Evolutionary conservation across 2,113 vertebrate species (phyloP).

Genomic region (Terrapene triunguis): DNA sequence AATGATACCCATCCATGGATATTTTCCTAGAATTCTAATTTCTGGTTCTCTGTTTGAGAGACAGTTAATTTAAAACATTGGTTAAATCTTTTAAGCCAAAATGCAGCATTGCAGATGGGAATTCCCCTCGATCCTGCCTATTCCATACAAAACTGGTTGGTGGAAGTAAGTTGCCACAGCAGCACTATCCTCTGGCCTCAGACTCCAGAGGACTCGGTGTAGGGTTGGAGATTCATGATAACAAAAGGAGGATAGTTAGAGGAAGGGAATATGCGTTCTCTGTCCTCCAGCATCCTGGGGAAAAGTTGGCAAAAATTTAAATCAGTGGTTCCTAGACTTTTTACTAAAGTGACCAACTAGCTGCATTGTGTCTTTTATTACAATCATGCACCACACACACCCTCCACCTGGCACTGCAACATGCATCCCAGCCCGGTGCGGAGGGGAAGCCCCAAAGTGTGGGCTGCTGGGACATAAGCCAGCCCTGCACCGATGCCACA

Average conservation of each 20-base stretch:
- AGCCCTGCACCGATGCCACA: too few species aligned
- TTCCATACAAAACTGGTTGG: not conserved
- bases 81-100: not conserved
- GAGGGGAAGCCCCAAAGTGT: too few species aligned
- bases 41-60: not conserved
- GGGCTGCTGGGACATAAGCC: too few species aligned
- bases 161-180: not conserved
- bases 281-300: not conserved
- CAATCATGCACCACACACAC: too few species aligned
- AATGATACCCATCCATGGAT: not conserved
- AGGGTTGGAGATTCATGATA: not conserved
- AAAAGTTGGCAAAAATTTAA: not conserved
- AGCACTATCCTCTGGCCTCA: not conserved
- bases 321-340: too few species aligned
- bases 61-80: not conserved
- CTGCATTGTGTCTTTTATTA: too few species aligned
- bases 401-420: too few species aligned
- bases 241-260: not conserved
- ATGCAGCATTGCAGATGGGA: not conserved
- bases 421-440: too few species aligned
- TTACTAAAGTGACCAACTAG: too few species aligned
- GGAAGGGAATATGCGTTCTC: not conserved
- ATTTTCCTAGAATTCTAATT: not conserved
- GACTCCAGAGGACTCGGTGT: not conserved
- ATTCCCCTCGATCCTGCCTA: not conserved